Conservation (phyloP, 2,888 invertebrate species). For the Erannis defoliaria region DNA sequence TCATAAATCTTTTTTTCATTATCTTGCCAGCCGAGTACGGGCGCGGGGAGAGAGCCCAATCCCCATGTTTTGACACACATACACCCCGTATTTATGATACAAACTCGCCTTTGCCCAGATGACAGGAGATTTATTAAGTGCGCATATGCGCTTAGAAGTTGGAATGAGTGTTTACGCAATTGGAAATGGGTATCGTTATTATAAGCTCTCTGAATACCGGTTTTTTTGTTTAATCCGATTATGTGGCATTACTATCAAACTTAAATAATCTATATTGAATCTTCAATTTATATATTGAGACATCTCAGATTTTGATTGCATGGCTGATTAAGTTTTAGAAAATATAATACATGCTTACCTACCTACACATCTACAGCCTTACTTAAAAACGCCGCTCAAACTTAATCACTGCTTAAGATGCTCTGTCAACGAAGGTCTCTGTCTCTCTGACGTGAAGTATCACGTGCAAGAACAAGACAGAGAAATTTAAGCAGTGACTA, state of each 20-base stretch:
- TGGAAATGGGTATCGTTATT: constrained; percentile 52
- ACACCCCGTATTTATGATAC: constrained; percentile 80
- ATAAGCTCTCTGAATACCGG: constrained; percentile 55
- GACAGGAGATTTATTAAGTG: constrained; percentile 83
- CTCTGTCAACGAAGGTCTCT: too few species aligned
- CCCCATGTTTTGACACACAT: constrained; percentile 85
- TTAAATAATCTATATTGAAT: constrained; percentile 22
- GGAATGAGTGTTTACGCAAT: constrained; percentile 73
- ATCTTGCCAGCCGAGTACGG: constrained; percentile 69
- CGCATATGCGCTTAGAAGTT: constrained; percentile 79
- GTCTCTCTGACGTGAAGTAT: too few species aligned
- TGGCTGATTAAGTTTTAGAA: neutral
- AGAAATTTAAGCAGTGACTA: too few species aligned
- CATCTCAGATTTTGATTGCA: neutral
- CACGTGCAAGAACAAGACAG: too few species aligned
- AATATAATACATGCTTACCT: neutral
- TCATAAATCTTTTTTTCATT: constrained; percentile 86
- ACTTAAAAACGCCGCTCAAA: too few species aligned
- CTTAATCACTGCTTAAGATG: too few species aligned
- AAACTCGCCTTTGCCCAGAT: constrained; percentile 70
- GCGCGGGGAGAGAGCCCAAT: constrained; percentile 68
- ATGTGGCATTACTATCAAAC: constrained; percentile 40
- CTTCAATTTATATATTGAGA: constrained; percentile 21
- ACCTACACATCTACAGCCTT: constrained; percentile 25
- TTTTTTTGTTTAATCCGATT: constrained; percentile 55